These are phyloP conservation scores for Boloria euphrosyne DNA, from an alignment of 2,888 invertebrate species.

Conservation along the genomic window DNA sequence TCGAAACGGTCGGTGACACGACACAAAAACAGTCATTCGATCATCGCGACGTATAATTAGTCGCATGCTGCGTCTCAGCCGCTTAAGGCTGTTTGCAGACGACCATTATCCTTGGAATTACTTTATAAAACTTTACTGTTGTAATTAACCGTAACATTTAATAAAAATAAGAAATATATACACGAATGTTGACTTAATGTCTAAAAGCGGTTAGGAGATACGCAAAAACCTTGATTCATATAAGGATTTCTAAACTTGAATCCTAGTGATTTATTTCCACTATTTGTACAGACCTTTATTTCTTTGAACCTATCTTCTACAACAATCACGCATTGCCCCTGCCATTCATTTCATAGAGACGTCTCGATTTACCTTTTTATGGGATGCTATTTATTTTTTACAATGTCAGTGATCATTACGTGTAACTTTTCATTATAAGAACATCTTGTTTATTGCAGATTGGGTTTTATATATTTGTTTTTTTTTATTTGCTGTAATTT, in stretches of 20 bases:
- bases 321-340: slow-evolving; percentile 52
- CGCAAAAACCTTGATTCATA: no score
- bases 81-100: slow-evolving; percentile 24
- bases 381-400: slow-evolving; percentile 52
- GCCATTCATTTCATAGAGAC: slow-evolving; percentile 59
- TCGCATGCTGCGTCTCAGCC: slow-evolving; percentile 61
- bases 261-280: neutral
- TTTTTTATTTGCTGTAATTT: slow-evolving; percentile 28
- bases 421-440: slow-evolving; percentile 50
- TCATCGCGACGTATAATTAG: slow-evolving; percentile 74
- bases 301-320: slow-evolving; percentile 41
- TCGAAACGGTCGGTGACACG: slow-evolving; percentile 48
- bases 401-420: slow-evolving; percentile 53
- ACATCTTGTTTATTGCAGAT: slow-evolving; percentile 52
- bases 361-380: slow-evolving; percentile 61
- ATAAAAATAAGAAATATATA: neutral
- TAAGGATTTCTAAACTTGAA: neutral
- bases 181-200: neutral
- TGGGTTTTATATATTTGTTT: slow-evolving; percentile 25
- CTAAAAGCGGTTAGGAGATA: neutral
- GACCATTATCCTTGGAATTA: slow-evolving; percentile 7
- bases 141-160: neutral
- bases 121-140: neutral
- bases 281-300: neutral
- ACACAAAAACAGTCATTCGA: slow-evolving; percentile 63